Percentiles rank a stretch among this genome's conserved stretches.
Conservation (phyloP, 2,888 invertebrate genomes). For the Pollenia griseotomentosa region DNA sequence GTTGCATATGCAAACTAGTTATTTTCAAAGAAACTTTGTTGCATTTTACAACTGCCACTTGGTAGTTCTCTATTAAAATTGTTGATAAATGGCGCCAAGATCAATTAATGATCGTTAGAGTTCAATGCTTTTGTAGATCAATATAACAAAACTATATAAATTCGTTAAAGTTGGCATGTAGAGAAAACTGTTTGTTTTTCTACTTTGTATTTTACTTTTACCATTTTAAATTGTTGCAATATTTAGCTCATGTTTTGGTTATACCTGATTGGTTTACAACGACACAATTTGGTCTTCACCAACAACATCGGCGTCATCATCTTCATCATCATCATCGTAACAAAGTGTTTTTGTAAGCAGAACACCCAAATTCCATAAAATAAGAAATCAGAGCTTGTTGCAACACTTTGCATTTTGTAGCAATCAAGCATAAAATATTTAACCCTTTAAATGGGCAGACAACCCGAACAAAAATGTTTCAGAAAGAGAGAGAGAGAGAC, state of each 20-base stretch:
- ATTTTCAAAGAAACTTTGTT: slow-evolving; percentile 1
- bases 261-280: slow-evolving; percentile 54
- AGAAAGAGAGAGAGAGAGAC: neutral
- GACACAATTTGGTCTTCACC: slow-evolving; percentile 26
- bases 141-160: slow-evolving; percentile 38
- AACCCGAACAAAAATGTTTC: neutral
- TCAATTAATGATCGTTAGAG: slow-evolving; percentile 69
- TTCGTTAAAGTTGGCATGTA: neutral
- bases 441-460: slow-evolving; percentile 24
- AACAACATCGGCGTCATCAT: slow-evolving; percentile 6
- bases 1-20: slow-evolving; percentile 6
- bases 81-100: slow-evolving; percentile 51
- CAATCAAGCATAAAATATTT: slow-evolving; percentile 63
- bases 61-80: neutral
- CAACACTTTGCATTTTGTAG: slow-evolving; percentile 27
- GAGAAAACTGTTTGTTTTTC: slow-evolving; percentile 13
- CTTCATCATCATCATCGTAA: neutral
- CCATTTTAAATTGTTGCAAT: slow-evolving; percentile 31
- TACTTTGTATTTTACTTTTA: slow-evolving; percentile 36
- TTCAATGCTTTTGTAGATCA: slow-evolving; percentile 74
- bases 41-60: slow-evolving; percentile 8
- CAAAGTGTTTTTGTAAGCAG: slow-evolving; percentile 2
- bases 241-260: slow-evolving; percentile 34
- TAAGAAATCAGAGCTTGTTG: slow-evolving; percentile 30
- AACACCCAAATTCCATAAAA: slow-evolving; percentile 36